Evolutionary conservation across 2,113 vertebrate genomes (phyloP), one percentile per base, ranked within the genome.

Genomic region (Hippocampus barbouri): DNA sequence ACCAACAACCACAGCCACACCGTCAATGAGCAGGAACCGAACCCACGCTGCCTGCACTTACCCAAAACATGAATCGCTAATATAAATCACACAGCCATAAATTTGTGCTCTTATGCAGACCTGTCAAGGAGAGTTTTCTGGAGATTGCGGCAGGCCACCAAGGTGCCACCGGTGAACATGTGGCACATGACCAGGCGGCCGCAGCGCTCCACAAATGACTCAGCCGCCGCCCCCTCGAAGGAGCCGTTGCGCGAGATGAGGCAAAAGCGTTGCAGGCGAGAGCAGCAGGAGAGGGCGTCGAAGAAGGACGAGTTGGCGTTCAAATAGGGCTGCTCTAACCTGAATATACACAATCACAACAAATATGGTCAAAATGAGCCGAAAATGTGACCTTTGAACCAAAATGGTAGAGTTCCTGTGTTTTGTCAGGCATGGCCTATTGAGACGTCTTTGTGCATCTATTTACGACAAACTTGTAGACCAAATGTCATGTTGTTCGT

Each of bases 291-390:
- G 79, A 99, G 90, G 0, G 95, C 96, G 83, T 96, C 94, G 73
- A 98, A 99, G 92, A 98, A 98, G 61, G 93, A 90, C 0, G 88
- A 68, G 0, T 94, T 96, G 14, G 95, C 96, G 0, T 89, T 95
- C 86, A 98, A 93, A 82, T 98, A 95, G 0, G 96, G 97, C 91
- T 99, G 96, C 87, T 99, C 97, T 59, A 99, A 92, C 88, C 97
- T 99, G 86, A 1, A 76, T 18, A 67, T 3, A 77, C 11, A n/a
- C 63, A 23, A 23, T 4, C 34, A 25, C 53, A n/a, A n/a, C 20
- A 53, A 56, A 23, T 23, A 23, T n/a, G 43, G 12, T 45, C 18
- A 20, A 20, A 54, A 56, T 11, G 21, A n/a, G 53, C 3, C 21
- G 1, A 11, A 54, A 23, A 11, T 56, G 53, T 20, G 7, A 53